Conservation (phyloP, 2,797 vertebrate species). For the Coendou prehensilis region DNA sequence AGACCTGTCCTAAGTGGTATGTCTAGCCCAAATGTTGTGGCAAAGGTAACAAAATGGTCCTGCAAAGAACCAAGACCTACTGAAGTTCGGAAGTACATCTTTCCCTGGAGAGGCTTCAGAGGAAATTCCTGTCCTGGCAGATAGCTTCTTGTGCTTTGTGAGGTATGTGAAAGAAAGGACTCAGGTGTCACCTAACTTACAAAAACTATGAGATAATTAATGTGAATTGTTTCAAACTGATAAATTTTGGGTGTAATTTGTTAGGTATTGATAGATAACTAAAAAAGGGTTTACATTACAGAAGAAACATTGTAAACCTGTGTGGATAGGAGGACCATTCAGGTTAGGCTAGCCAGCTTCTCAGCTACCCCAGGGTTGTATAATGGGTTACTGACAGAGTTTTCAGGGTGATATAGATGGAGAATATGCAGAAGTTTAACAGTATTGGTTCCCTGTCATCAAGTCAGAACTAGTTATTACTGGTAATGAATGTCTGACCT, state of each 20-base stretch:
- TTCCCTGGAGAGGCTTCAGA: not conserved
- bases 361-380: not conserved
- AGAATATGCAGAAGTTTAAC: not conserved
- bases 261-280: not conserved
- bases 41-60: not conserved
- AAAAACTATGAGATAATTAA: not conserved
- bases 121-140: not conserved
- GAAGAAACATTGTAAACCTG: not conserved
- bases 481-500: not conserved
- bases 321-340: not conserved
- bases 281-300: not conserved
- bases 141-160: not conserved
- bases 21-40: not conserved
- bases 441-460: not conserved
- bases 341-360: not conserved
- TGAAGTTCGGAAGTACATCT: not conserved
- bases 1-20: not conserved
- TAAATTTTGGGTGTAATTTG: not conserved
- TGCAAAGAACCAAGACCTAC: not conserved
- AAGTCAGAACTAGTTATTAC: not conserved
- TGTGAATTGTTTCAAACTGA: not conserved
- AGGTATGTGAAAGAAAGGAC: not conserved
- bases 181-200: not conserved
- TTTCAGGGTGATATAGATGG: not conserved
- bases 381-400: not conserved